Conservation (phyloP, 2,797 vertebrate genomes). For the Glyptemys insculpta region DNA sequence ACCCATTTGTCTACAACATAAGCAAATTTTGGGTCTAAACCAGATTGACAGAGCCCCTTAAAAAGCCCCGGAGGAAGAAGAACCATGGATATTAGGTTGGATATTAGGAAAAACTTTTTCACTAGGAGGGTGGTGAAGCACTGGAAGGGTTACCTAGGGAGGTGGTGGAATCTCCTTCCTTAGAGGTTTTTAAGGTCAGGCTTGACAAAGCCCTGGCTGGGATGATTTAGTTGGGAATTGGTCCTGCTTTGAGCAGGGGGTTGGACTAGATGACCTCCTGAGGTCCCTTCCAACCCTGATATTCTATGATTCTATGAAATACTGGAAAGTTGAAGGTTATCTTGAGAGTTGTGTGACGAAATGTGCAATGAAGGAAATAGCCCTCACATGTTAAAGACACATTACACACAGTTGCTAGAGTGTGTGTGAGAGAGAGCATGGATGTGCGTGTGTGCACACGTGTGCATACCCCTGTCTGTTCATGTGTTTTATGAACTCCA, state of each 20-base stretch:
- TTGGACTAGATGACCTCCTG: too few relatives aligned
- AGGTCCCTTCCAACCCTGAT: too few relatives aligned
- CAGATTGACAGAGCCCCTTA: background rate
- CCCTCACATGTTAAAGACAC: fast-evolving
- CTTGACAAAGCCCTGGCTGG: too few relatives aligned
- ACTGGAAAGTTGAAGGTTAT: background rate
- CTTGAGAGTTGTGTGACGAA: fast-evolving
- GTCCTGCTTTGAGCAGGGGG: too few relatives aligned
- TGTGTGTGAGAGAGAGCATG: background rate
- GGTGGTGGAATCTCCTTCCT: too few relatives aligned
- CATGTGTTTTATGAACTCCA: background rate
- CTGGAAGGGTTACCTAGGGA: too few relatives aligned
- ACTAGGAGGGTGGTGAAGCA: too few relatives aligned
- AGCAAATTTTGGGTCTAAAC: background rate
- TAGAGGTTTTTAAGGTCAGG: too few relatives aligned
- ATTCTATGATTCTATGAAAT: background rate
- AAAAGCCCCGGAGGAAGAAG: fast-evolving
- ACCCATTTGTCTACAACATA: background rate
- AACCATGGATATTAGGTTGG: too few relatives aligned
- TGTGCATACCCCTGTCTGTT: background rate
- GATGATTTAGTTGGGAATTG: too few relatives aligned
- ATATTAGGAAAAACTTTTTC: too few relatives aligned
- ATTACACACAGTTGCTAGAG: background rate
- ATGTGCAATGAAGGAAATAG: fast-evolving
- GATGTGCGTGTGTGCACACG: too few relatives aligned